These are phyloP conservation scores for Loris lydekkerianus DNA, from an alignment of 2,797 vertebrate genomes.

Conservation along the genomic window DNA sequence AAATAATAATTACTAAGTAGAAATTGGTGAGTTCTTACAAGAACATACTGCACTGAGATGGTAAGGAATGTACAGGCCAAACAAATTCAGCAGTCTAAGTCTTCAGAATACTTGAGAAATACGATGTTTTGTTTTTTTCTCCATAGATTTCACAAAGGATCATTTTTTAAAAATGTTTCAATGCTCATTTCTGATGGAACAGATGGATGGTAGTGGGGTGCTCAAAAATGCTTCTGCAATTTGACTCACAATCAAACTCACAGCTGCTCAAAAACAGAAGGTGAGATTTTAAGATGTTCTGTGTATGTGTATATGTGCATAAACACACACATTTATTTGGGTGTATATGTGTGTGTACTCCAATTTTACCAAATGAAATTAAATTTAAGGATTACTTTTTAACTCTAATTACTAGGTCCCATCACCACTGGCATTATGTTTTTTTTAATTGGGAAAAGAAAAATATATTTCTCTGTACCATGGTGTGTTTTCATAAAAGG, in stretches of 20 bases:
- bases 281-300: constrained; percentile 57
- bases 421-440: not conserved
- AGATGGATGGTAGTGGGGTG: constrained; percentile 46
- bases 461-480: not conserved
- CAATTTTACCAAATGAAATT: constrained; percentile 55
- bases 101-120: constrained; percentile 62
- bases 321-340: not conserved
- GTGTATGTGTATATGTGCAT: not conserved
- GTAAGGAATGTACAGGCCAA: constrained; percentile 42
- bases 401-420: not conserved
- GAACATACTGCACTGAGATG: not conserved
- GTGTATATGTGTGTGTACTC: not conserved
- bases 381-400: constrained; percentile 38
- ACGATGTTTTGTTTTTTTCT: constrained; percentile 45
- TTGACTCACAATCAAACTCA: constrained; percentile 56
- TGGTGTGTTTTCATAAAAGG: constrained; percentile 15
- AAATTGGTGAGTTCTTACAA: constrained; percentile 34
- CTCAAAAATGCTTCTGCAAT: constrained; percentile 62
- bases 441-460: not conserved
- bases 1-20: constrained; percentile 57
- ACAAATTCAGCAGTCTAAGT: constrained; percentile 52
- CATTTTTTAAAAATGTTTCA: constrained; percentile 23
- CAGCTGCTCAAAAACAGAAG: constrained; percentile 30
- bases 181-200: constrained; percentile 64
- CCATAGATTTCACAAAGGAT: constrained; percentile 59